Percentiles rank a stretch among this genome's conserved stretches.
These are phyloP conservation scores for Drosophila nr. fundita DNA, from an alignment of 2,888 invertebrate species.

Conservation along the genomic window DNA sequence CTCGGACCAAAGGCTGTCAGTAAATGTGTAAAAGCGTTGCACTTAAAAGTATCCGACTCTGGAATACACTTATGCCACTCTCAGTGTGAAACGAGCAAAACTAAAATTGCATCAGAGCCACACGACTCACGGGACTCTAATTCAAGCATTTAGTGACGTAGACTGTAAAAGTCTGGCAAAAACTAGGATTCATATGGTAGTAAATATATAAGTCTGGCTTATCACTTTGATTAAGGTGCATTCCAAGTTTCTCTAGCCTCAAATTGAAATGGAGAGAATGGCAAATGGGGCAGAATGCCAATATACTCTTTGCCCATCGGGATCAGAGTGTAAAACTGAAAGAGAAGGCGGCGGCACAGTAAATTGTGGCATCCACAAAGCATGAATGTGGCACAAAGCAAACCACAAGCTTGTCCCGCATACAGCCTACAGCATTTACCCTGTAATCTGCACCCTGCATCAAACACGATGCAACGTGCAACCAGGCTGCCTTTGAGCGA, in stretches of 20 bases:
- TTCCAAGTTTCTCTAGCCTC: neutral
- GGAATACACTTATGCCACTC: neutral
- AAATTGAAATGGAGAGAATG: neutral
- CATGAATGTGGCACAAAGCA: slow-evolving; percentile 58
- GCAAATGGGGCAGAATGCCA: neutral
- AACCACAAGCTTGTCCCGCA: slow-evolving; percentile 18
- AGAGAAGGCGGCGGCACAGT: neutral
- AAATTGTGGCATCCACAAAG: slow-evolving; percentile 40
- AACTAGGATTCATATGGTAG: neutral
- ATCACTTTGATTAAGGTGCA: neutral
- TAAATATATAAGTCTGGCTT: neutral
- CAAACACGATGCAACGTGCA: neutral
- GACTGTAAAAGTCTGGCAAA: too few species aligned
- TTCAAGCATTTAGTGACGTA: neutral
- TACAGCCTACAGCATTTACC: slow-evolving; percentile 6
- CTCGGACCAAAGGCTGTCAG: slow-evolving; percentile 25
- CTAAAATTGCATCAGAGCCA: neutral
- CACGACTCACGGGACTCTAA: neutral
- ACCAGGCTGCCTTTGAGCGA: slow-evolving; percentile 8
- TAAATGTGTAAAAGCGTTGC: neutral
- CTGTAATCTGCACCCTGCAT: neutral
- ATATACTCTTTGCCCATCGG: neutral
- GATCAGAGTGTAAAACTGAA: slow-evolving; percentile 1
- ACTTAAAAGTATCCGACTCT: neutral
- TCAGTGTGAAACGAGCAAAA: neutral